A percentile compares a stretch with the other conserved stretches of the same genome.
Conservation (phyloP, 2,797 vertebrate species). For the Danio kyathit region DNA sequence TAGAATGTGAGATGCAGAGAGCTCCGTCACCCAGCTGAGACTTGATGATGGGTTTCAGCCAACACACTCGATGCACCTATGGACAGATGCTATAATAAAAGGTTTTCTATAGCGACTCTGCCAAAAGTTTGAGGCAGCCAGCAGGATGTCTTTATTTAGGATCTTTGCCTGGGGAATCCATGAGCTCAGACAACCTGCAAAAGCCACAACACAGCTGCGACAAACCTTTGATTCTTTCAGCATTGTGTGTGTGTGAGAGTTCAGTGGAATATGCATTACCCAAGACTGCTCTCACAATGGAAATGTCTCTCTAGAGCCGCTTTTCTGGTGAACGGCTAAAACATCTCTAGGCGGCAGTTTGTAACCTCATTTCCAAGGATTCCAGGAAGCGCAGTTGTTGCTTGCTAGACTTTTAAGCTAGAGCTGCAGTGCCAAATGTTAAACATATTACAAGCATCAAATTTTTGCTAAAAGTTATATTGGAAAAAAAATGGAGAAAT, state of each 20-base stretch:
- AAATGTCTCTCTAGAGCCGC: neutral
- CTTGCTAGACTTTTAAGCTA: too few species aligned
- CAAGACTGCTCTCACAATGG: neutral
- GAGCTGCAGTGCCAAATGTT: too few species aligned
- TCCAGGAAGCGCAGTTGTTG: neutral
- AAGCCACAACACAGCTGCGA: slow-evolving; percentile 27
- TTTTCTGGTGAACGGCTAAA: neutral
- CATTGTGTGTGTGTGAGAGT: neutral
- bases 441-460: too few species aligned
- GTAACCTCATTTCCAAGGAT: slow-evolving; percentile 8
- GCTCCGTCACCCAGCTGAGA: slow-evolving; percentile 18
- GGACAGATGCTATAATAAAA: slow-evolving; percentile 34
- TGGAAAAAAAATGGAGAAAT: too few species aligned
- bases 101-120: slow-evolving; percentile 2
- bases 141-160: slow-evolving; percentile 38
- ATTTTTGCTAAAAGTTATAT: too few species aligned
- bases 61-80: slow-evolving; percentile 12
- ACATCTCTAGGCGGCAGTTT: neutral
- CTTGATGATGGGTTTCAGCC: slow-evolving; percentile 43
- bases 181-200: slow-evolving; percentile 14
- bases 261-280: neutral
- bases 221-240: slow-evolving; percentile 18
- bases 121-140: slow-evolving; percentile 9
- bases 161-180: slow-evolving; percentile 23
- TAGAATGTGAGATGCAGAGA: slow-evolving; percentile 11